Evolutionary conservation across 2,113 vertebrate species (phyloP), one percentile per base, ranked within the genome.

Genomic region (Poecilia latipinna): DNA sequence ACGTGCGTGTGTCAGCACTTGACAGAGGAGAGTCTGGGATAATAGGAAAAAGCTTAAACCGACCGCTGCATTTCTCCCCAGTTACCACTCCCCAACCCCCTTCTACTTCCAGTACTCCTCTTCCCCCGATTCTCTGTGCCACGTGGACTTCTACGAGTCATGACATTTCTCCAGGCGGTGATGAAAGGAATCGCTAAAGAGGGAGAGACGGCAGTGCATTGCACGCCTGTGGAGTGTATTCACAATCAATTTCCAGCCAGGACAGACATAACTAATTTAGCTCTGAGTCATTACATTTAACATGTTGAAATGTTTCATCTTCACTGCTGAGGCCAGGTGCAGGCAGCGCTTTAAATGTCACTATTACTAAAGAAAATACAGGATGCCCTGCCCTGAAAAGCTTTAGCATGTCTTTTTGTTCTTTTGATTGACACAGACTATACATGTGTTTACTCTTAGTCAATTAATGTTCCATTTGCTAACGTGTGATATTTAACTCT

Each of bases 91-190:
- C 8, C 13, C 65, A 39, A 32, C 44, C 63, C 70, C 75, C 71
- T 74, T 65, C 82, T 69, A 78, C 85, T 80, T 82, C 82, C 84
- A 88, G 82, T 60, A 82, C 22, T 85, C 80, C 82, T 85, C 75
- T 82, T 37, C 35, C 72, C 62, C 63, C 64, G 77, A 78, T 75
- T 77, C 76, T 78, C 69, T 82, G 74, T 79, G 91, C 93, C 94
- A 95, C 92, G 91, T 94, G 93, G 92, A 93, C 90, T 70, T 90
- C 82, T 90, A 77, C 83, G 71, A 91, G 89, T 94, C 90, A 90
- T 93, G 92, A 92, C 89, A 93, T 92, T 91, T 92, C 91, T 94
- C 88, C 86, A 90, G 79, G 88, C 90, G 26, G 85, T 88, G 86
- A 90, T 87, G 86, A 90, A 91, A 90, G 86, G 90, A 91, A 90